These are phyloP conservation scores for Chiloscyllium punctatum DNA, from an alignment of 2,797 vertebrate genomes.

Conservation along the genomic window DNA sequence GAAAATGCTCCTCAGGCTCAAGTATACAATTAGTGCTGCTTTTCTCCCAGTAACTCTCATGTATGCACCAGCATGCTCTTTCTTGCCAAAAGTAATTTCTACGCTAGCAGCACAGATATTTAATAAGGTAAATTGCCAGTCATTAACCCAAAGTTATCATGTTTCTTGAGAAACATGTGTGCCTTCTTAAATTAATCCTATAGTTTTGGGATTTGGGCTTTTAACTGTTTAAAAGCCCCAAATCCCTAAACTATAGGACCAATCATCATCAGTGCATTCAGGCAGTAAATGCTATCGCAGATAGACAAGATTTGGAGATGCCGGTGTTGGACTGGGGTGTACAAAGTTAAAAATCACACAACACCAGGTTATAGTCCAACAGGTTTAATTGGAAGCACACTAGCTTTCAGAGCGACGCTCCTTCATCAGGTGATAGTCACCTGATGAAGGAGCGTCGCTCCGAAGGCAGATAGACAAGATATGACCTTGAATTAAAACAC, in stretches of 20 bases:
- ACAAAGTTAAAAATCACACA: no score
- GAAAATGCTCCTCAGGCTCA: not conserved
- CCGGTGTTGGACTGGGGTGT: no score
- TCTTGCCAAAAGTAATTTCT: not conserved
- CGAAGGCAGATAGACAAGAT: not conserved
- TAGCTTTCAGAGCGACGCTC: no score
- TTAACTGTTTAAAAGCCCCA: not conserved
- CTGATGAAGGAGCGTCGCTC: no score
- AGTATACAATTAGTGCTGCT: not conserved
- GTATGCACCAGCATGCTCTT: not conserved
- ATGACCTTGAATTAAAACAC: not conserved
- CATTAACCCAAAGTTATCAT: not conserved
- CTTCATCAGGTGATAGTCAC: no score
- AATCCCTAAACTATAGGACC: not conserved
- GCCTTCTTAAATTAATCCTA: not conserved
- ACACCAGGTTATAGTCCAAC: no score
- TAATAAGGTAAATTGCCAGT: not conserved
- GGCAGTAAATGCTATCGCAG: not conserved
- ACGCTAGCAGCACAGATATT: not conserved
- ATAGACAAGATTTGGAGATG: not conserved
- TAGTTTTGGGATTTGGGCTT: no score
- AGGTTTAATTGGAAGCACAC: no score
- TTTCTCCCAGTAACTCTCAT: not conserved
- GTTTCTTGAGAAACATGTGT: not conserved
- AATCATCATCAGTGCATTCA: not conserved